A percentile compares a stretch with the other conserved stretches of the same genome.
These are phyloP conservation scores for Rhinatrema bivittatum DNA, from an alignment of 2,797 vertebrate species.

Conservation along the genomic window DNA sequence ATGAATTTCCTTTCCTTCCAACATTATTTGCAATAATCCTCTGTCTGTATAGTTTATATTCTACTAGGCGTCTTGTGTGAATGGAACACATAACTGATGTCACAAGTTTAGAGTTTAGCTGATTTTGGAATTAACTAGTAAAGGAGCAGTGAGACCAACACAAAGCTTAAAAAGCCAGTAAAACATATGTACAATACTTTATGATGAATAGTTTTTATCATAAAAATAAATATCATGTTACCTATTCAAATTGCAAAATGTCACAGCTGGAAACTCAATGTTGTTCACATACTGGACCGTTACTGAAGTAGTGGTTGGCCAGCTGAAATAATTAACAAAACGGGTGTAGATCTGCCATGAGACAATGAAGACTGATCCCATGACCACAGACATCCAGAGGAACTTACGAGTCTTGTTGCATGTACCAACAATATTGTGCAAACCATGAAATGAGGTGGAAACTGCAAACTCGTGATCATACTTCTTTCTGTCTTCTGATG, in stretches of 20 bases:
- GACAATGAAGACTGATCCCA: conserved; percentile 27
- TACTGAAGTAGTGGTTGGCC: conserved; percentile 55
- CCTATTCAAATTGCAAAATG: conserved; percentile 66
- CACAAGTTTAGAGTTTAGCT: too few relatives aligned
- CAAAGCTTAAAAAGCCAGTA: too few relatives aligned
- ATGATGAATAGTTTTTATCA: too few relatives aligned
- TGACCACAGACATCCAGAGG: conserved; percentile 44
- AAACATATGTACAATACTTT: too few relatives aligned
- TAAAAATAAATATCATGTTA: conserved; percentile 21
- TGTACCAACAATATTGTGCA: conserved; percentile 42
- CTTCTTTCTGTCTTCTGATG: conserved; percentile 35
- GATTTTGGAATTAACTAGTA: too few relatives aligned
- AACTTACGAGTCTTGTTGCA: conserved; percentile 29
- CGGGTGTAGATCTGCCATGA: conserved; percentile 47
- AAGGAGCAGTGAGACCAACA: too few relatives aligned
- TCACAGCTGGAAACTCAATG: conserved; percentile 56
- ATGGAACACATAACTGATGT: too few relatives aligned
- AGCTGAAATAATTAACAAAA: conserved; percentile 53
- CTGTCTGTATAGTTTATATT: too few relatives aligned
- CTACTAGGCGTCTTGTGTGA: too few relatives aligned
- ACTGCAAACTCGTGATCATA: conserved; percentile 47
- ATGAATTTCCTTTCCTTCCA: too few relatives aligned
- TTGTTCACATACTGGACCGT: conserved; percentile 56
- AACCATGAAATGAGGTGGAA: conserved; percentile 54
- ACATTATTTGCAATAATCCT: too few relatives aligned